Conservation (phyloP, 2,888 invertebrate species). For the Scrobipalpa costella region DNA sequence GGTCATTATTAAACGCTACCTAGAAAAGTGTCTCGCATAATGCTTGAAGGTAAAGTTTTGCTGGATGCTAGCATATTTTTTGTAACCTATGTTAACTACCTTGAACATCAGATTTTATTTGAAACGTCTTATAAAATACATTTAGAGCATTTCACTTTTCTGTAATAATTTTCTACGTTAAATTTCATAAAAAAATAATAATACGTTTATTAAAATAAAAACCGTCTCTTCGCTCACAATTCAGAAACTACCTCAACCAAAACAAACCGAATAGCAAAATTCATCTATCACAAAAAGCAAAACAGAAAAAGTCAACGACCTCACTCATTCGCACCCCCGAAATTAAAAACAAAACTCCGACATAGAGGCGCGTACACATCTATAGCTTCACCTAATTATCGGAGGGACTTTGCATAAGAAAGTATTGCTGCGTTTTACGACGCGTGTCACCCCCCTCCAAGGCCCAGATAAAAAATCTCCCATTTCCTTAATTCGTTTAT, state of each 20-base stretch:
- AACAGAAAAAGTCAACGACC: constrained; percentile 36
- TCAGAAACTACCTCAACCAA: not conserved
- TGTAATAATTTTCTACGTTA: too few relatives aligned
- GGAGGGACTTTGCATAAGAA: constrained; percentile 80
- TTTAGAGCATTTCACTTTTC: too few relatives aligned
- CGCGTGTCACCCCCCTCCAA: constrained; percentile 67
- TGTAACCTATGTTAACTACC: too few relatives aligned
- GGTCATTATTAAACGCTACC: too few relatives aligned
- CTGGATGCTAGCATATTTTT: too few relatives aligned
- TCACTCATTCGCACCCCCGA: constrained; percentile 46
- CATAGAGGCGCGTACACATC: constrained; percentile 62
- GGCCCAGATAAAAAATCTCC: constrained; percentile 81
- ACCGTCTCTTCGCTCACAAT: too few relatives aligned
- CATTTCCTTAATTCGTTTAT: constrained; percentile 82
- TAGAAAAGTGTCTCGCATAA: too few relatives aligned
- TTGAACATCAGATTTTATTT: too few relatives aligned
- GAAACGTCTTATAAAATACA: too few relatives aligned
- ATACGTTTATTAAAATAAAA: too few relatives aligned
- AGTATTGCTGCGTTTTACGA: constrained; percentile 80
- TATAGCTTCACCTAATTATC: constrained; percentile 75
- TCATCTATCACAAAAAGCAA: constrained; percentile 13
- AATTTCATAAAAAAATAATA: not conserved
- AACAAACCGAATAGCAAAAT: not conserved
- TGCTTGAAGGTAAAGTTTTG: too few relatives aligned
- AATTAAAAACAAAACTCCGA: constrained; percentile 74